Evolutionary conservation across 2,797 vertebrate species (phyloP).

Genomic region (Ctenopoma multispine): DNA sequence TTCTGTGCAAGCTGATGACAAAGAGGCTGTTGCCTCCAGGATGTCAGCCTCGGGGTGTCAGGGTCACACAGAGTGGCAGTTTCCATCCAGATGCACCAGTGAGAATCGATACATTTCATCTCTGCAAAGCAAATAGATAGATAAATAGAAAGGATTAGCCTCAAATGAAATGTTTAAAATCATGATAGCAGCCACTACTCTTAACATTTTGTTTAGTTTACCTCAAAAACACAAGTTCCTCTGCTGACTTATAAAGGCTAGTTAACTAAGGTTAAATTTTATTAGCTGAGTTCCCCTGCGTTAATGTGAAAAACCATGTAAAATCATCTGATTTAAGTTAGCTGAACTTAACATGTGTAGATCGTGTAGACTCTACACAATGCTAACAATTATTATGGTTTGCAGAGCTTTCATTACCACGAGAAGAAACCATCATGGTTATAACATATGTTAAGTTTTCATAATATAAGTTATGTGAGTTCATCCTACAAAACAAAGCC

Average conservation of each 20-base stretch:
- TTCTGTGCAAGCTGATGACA: slow-evolving; percentile 87
- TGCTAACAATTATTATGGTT: background rate
- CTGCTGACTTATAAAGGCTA: background rate
- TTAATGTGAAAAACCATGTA: background rate
- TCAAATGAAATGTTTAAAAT: background rate
- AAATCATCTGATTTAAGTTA: background rate
- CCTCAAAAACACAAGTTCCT: background rate
- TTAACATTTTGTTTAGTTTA: background rate
- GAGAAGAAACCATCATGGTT: background rate
- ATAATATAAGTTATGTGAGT: no score
- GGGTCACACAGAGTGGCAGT: slow-evolving; percentile 73
- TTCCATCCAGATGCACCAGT: slow-evolving; percentile 71
- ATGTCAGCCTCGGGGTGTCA: slow-evolving; percentile 70
- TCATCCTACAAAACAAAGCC: no score
- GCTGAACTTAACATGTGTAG: background rate
- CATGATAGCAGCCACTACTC: no score
- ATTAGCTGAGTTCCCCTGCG: background rate
- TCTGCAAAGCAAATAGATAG: slow-evolving; percentile 45
- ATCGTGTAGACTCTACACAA: background rate
- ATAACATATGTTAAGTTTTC: no score
- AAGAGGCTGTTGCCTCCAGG: slow-evolving; percentile 84
- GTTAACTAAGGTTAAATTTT: background rate
- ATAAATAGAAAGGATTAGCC: slow-evolving; percentile 8
- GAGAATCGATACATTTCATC: slow-evolving; percentile 54
- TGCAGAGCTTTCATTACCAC: background rate